phyloP scores from a whole-genome alignment of 2,797 vertebrate species.

The Acipenser transmontanus region DNA sequence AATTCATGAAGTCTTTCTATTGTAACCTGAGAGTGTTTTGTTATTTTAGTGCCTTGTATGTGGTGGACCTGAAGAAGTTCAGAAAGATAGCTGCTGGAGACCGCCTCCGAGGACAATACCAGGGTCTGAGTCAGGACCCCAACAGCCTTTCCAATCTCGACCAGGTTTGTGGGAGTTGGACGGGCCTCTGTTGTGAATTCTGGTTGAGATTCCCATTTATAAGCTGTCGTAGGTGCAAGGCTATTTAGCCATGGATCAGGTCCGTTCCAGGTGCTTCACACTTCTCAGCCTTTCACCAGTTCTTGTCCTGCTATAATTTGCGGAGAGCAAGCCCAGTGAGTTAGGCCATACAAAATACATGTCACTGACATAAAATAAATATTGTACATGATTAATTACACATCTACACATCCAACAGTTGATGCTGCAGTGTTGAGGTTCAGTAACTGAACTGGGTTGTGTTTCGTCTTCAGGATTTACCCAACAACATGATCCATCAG shows the following conservation, averaged over 20 bases:
- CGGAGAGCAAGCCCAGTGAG: too few relatives aligned
- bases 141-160: constrained; percentile 97
- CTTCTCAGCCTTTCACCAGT: too few relatives aligned
- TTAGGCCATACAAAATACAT: too few relatives aligned
- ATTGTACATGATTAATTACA: not conserved
- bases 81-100: constrained; percentile 95
- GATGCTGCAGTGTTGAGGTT: constrained; percentile 8
- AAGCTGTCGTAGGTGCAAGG: too few relatives aligned
- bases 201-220: too few relatives aligned
- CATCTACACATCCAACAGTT: not conserved
- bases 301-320: too few relatives aligned
- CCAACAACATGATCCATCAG: constrained; percentile 99
- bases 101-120: constrained; percentile 89
- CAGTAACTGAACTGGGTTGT: not conserved
- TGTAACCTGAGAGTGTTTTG: too few relatives aligned
- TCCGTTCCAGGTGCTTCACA: too few relatives aligned
- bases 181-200: too few relatives aligned
- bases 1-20: too few relatives aligned
- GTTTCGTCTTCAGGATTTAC: constrained; percentile 73
- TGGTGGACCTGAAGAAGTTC: constrained; percentile 96
- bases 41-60: constrained; percentile 77
- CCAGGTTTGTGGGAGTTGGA: constrained; percentile 61
- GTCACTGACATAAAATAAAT: not conserved
- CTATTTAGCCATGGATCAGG: too few relatives aligned
- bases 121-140: constrained; percentile 94